Conservation (phyloP, 53 echinoderm and acorn worm genomes). For the Crossaster papposus region DNA sequence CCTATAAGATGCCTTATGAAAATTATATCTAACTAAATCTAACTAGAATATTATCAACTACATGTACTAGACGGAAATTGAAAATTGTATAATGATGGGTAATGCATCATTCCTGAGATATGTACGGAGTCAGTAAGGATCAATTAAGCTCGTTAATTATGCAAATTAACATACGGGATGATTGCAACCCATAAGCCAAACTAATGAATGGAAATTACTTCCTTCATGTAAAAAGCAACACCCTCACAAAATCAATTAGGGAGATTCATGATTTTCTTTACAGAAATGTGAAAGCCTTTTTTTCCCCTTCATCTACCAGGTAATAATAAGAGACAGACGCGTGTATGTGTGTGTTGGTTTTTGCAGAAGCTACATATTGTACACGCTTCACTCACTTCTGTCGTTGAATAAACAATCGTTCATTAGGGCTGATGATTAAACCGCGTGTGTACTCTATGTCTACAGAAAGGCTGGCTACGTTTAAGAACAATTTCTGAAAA, state of each 20-base stretch:
- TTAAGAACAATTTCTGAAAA: not conserved
- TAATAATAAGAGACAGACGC: not conserved
- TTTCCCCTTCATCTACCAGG: no score
- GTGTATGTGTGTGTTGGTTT: not conserved
- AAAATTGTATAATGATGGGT: not conserved
- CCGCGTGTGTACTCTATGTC: conserved; percentile 4
- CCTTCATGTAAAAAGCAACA: conserved; percentile 31
- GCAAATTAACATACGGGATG: not conserved
- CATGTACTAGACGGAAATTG: no score
- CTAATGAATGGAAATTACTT: conserved; percentile 25
- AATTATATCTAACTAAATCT: no score
- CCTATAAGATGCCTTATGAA: no score
- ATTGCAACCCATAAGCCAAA: not conserved
- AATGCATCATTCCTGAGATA: not conserved
- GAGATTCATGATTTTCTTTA: not conserved
- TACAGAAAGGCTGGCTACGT: not conserved
- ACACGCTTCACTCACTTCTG: not conserved
- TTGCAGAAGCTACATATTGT: not conserved
- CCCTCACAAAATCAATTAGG: conserved; percentile 10
- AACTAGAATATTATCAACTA: no score
- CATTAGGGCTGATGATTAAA: conserved; percentile 11
- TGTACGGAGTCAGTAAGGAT: not conserved
- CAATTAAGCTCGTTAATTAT: not conserved
- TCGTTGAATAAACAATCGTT: conserved; percentile 24
- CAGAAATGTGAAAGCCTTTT: not conserved